Base-by-base conservation (phyloP, 2,797 vertebrate species). In the Aphelocoma californica region DNA sequence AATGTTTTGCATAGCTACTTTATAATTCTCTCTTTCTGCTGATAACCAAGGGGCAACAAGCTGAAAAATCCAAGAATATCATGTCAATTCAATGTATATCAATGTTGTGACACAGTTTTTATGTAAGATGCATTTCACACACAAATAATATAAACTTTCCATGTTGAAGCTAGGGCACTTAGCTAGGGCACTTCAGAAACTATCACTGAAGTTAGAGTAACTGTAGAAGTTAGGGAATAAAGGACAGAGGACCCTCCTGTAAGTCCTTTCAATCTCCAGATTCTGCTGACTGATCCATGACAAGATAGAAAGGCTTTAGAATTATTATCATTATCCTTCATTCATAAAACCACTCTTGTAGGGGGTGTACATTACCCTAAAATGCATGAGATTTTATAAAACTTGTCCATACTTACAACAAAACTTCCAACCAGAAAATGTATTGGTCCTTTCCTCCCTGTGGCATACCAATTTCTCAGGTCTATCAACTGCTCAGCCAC, bases 391-490 rank as follows among this genome's bases (percentile, higher is more conserved):
- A 79, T 66, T 84, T 88, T 92, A 60, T 48, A 60, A 92, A 93
- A 65, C 29, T 34, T 73, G 70, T 44, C 80, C 51, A n/a, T 31
- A 62, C 31, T 94, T 84, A 58, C 12, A 84, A 79, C n/a, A 86
- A 79, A 93, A 82, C 50, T 81, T 83, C 66, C 62, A 70, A 81
- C 20, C 32, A 95, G 62, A 73, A 94, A 81, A 94, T 79, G 56
- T 69, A 86, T 86, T 73, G n/a, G 66, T 84, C 66, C 56, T 81
- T 93, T 95, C 40, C 51, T 90, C 77, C 66, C 86, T 32, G 17
- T 74, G 73, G 80, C 82, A 90, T 51, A 56, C 40, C 92, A 93
- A 18, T 95, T 96, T 92, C 61, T 92, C 47, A 81, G 77, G 70
- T 81, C 94, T 90, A 92, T 88, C 73, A 93, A 64, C 62, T 51